Evolutionary conservation across 1,140 invertebrate species (phyloP).

Genomic region (Antheraea mylitta): DNA sequence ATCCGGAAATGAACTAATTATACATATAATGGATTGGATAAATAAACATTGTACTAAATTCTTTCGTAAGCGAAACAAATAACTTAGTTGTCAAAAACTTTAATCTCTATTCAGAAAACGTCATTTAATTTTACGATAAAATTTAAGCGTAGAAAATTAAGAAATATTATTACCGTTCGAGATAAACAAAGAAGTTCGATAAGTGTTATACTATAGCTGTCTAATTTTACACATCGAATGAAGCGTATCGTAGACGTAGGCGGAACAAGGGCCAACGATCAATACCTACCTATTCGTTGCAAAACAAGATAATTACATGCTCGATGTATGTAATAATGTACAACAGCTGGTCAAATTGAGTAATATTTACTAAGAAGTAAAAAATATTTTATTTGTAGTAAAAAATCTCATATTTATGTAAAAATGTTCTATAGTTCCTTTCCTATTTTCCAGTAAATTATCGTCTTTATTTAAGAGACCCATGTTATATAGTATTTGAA

Average conservation of each 20-base stretch:
- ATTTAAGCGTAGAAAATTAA: background rate
- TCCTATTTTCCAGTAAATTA: background rate
- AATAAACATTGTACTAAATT: too few relatives aligned
- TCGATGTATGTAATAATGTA: background rate
- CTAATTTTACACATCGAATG: background rate
- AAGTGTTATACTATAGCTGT: background rate
- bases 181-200: background rate
- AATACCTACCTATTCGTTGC: constrained; percentile 6
- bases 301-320: constrained; percentile 1
- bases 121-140: too few relatives aligned
- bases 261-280: constrained; percentile 5
- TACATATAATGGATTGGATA: too few relatives aligned
- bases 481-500: too few relatives aligned
- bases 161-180: background rate
- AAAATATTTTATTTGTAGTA: background rate
- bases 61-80: too few relatives aligned
- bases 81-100: too few relatives aligned
- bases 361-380: background rate
- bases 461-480: too few relatives aligned
- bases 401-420: background rate
- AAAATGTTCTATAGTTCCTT: background rate
- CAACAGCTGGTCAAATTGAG: background rate
- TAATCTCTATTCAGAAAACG: too few relatives aligned
- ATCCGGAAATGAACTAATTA: too few relatives aligned
- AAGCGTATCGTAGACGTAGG: background rate